A percentile compares a stretch with the other conserved stretches of the same genome.
These are phyloP conservation scores for Podarcis siculus DNA, from an alignment of 2,797 vertebrate species.

Conservation along the genomic window DNA sequence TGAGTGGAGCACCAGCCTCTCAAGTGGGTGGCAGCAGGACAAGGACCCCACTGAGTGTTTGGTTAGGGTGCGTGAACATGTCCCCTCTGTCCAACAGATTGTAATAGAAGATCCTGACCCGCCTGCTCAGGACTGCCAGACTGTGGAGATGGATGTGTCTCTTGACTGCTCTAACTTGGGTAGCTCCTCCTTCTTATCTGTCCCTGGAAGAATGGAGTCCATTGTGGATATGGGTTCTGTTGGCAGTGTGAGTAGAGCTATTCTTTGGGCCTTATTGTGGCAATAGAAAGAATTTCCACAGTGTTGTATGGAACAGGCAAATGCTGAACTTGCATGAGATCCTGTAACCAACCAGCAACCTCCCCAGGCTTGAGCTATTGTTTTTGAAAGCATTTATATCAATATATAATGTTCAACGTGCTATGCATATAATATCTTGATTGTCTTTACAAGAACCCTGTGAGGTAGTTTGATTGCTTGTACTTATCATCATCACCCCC, in stretches of 20 bases:
- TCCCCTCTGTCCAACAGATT: conserved; percentile 68
- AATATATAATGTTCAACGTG: not conserved
- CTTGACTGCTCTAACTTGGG: conserved; percentile 71
- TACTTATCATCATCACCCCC: not conserved
- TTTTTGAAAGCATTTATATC: not conserved
- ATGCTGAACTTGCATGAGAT: not conserved
- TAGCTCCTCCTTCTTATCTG: conserved; percentile 76
- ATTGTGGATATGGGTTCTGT: conserved; percentile 66
- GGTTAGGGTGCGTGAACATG: not conserved
- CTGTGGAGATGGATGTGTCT: conserved; percentile 82
- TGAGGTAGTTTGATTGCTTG: not conserved
- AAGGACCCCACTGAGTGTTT: not conserved
- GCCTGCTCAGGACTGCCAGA: conserved; percentile 72
- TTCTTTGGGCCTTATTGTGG: not conserved
- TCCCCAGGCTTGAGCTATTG: not conserved
- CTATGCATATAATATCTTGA: not conserved
- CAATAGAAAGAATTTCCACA: not conserved
- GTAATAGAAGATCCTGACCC: conserved; percentile 73
- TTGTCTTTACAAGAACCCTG: not conserved
- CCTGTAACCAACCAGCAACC: not conserved
- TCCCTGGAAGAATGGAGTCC: conserved; percentile 68
- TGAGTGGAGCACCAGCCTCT: not conserved
- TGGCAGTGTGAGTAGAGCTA: conserved; percentile 75
- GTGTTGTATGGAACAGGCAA: not conserved
- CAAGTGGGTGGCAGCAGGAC: not conserved